Percentiles rank a stretch among this genome's conserved stretches.
Conservation (phyloP, 1,140 invertebrate genomes). For the Procambarus clarkii region DNA sequence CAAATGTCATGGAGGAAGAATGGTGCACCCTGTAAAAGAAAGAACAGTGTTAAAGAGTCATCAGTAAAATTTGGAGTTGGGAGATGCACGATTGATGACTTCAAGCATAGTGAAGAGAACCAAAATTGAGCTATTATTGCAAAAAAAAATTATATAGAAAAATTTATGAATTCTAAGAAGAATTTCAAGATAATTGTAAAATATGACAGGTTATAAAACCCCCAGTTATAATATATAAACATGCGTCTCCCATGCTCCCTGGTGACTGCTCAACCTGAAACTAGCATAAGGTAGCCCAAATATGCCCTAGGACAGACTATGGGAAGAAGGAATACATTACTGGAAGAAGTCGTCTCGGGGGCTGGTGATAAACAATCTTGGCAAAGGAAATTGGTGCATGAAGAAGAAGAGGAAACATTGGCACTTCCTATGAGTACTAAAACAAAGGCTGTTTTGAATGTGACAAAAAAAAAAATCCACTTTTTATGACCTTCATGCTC, state of each 20-base stretch:
- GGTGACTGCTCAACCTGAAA: conserved; percentile 18
- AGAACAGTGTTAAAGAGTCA: conserved; percentile 6
- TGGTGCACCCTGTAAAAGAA: conserved; percentile 21
- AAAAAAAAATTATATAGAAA: too few relatives aligned
- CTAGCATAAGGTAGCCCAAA: background rate
- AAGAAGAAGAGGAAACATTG: background rate
- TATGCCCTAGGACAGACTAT: background rate
- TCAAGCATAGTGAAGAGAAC: background rate
- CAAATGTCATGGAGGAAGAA: conserved; percentile 24
- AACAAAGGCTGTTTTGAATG: conserved; percentile 13
- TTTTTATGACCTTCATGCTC: too few relatives aligned
- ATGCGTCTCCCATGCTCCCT: conserved; percentile 1
- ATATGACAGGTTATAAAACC: too few relatives aligned
- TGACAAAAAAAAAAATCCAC: too few relatives aligned
- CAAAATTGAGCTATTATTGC: background rate
- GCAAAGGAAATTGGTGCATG: conserved; percentile 6
- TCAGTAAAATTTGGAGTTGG: conserved; percentile 6
- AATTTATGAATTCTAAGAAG: too few relatives aligned
- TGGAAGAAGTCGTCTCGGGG: conserved; percentile 20
- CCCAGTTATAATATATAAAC: background rate
- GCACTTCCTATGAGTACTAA: conserved; percentile 1
- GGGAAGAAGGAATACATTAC: background rate
- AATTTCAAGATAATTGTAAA: too few relatives aligned
- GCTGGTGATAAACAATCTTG: conserved; percentile 22
- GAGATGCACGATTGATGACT: background rate